Evolutionary conservation across 30 jellyfish, hydroid and myxozoan genomes (phyloP).

Genomic region (Pelagia noctiluca): DNA sequence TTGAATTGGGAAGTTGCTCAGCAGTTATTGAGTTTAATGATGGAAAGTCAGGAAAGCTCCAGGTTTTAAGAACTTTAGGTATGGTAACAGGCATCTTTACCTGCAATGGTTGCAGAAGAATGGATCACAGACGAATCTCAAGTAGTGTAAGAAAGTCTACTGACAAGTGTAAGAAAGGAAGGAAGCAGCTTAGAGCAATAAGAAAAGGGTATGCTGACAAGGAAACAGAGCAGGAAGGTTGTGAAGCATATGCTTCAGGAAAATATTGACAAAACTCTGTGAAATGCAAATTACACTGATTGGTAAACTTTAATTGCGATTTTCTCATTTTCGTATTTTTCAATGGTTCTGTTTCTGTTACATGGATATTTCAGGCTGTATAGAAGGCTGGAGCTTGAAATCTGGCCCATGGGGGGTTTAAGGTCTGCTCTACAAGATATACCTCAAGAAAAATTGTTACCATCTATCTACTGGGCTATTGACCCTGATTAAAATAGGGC

Average conservation of each 20-base stretch:
- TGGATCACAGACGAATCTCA: background rate
- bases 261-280: background rate
- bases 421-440: too few species aligned
- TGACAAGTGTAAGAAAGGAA: conserved; percentile 5
- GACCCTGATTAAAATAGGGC: too few species aligned
- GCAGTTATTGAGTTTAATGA: conserved; percentile 52
- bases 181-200: background rate
- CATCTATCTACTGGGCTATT: too few species aligned
- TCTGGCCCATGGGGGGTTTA: too few species aligned
- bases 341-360: too few species aligned
- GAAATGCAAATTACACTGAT: too few species aligned
- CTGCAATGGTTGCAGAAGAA: conserved; percentile 10
- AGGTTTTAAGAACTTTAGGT: conserved; percentile 34
- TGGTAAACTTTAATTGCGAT: too few species aligned
- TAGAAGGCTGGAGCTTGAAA: too few species aligned
- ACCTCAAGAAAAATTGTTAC: too few species aligned
- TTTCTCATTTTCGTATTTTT: too few species aligned
- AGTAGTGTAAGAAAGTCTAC: background rate
- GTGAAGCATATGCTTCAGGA: background rate
- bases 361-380: too few species aligned
- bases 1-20: conserved; percentile 41
- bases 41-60: conserved; percentile 27
- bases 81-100: conserved; percentile 27
- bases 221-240: background rate
- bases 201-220: conserved; percentile 2